These are phyloP conservation scores for Muntiacus reevesi DNA, from an alignment of 2,113 vertebrate genomes.

Conservation along the genomic window DNA sequence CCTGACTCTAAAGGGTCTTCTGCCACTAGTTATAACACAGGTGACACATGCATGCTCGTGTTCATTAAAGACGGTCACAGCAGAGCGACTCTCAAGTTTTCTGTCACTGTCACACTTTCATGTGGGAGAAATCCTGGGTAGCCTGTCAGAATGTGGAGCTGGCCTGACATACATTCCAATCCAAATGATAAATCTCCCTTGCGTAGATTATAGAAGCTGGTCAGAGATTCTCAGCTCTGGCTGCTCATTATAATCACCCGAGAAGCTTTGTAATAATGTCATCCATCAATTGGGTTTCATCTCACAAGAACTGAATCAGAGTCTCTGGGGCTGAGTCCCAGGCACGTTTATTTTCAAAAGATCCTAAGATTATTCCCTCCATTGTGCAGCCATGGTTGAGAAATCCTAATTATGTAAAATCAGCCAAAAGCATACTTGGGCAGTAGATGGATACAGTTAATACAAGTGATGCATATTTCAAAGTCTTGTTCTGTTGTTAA, in stretches of 20 bases:
- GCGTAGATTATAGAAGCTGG: neutral
- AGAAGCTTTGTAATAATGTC: neutral
- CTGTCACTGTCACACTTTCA: neutral
- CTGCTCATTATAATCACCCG: neutral
- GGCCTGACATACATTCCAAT: neutral
- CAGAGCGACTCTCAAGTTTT: neutral
- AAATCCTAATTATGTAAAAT: neutral
- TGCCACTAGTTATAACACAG: neutral
- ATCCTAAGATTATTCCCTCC: neutral
- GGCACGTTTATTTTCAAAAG: neutral
- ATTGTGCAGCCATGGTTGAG: neutral
- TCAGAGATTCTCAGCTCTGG: neutral
- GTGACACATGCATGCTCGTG: neutral
- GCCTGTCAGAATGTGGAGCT: neutral
- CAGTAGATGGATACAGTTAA: neutral
- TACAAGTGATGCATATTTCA: neutral
- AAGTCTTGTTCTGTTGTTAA: too few species aligned
- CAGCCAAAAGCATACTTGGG: neutral
- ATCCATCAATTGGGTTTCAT: neutral
- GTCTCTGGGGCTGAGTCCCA: too few species aligned
- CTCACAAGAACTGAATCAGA: neutral
- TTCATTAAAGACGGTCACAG: neutral
- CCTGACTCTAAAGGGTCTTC: neutral
- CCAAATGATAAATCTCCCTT: neutral
- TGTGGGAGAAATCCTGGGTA: neutral